Conservation (phyloP, 2,797 vertebrate species). For the Phataginus tricuspis region DNA sequence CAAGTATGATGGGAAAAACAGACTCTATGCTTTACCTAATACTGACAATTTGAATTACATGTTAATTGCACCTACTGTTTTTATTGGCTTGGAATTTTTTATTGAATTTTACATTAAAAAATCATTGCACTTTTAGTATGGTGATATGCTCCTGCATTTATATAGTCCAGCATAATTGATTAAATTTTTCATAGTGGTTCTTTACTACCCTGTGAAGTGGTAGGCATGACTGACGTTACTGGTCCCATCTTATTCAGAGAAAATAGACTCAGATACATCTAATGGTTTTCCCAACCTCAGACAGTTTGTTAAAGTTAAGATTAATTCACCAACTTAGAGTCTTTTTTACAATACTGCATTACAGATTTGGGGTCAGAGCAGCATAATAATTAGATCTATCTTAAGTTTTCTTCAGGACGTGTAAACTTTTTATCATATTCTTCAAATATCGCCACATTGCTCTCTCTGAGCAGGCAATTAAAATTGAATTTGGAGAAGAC, state of each 20-base stretch:
- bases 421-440: neutral
- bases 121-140: neutral
- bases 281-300: neutral
- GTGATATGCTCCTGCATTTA: neutral
- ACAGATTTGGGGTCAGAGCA: neutral
- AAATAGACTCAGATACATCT: neutral
- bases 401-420: neutral
- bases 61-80: neutral
- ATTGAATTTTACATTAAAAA: conserved; percentile 30
- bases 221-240: neutral
- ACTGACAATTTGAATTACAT: neutral
- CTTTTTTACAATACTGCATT: neutral
- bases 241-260: neutral
- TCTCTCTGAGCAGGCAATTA: neutral
- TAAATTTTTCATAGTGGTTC: neutral
- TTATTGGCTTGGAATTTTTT: neutral
- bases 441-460: neutral
- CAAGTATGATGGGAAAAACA: neutral
- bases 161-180: neutral
- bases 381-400: neutral
- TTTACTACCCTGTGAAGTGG: neutral
- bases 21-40: neutral
- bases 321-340: neutral
- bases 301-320: neutral
- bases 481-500: neutral